Conservation (phyloP, 23 tunicate species). For the Corella eumyota region DNA sequence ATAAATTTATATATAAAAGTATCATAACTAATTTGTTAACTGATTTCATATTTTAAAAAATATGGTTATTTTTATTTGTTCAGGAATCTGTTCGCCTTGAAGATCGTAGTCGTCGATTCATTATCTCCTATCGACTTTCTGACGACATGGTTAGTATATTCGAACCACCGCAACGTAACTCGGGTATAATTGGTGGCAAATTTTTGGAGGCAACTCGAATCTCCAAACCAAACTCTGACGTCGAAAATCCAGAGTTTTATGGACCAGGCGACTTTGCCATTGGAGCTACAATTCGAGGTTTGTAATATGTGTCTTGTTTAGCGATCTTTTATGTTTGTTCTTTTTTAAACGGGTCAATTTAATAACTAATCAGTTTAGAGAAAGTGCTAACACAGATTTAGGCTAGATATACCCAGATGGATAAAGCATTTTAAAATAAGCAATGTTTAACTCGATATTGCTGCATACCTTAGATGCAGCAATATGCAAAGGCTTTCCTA, state of each 20-base stretch:
- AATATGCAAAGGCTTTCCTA: too few relatives aligned
- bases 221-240: constrained; percentile 63
- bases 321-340: neutral
- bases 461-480: too few relatives aligned
- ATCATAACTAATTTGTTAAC: too few relatives aligned
- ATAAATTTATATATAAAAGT: too few relatives aligned
- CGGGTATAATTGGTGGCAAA: constrained; percentile 93
- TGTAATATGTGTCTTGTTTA: constrained; percentile 1
- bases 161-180: constrained; percentile 60
- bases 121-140: constrained; percentile 57
- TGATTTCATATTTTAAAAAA: too few relatives aligned
- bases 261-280: constrained; percentile 88
- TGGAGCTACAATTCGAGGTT: constrained; percentile 77
- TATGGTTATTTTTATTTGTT: too few relatives aligned
- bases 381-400: neutral
- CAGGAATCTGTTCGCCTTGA: constrained; percentile 60
- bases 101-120: constrained; percentile 51
- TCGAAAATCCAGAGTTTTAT: constrained; percentile 82
- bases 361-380: neutral
- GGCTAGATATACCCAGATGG: neutral
- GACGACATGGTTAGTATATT: constrained; percentile 81
- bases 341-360: neutral
- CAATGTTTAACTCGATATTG: too few relatives aligned
- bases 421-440: too few relatives aligned
- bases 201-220: constrained; percentile 88